Conservation (phyloP, 2,113 vertebrate genomes). For the Zosterops japonicus region DNA sequence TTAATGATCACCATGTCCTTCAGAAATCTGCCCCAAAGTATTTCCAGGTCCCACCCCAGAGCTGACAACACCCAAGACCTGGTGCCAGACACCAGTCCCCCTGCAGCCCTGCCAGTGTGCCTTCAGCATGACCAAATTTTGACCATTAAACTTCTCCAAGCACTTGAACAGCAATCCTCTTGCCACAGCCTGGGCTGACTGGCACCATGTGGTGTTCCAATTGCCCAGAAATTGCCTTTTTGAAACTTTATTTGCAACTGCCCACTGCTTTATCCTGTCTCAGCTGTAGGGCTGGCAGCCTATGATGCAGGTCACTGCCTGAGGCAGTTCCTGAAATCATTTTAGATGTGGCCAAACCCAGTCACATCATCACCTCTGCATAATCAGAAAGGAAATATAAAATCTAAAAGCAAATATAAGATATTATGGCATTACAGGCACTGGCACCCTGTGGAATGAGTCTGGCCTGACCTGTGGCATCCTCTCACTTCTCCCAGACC, state of each 20-base stretch:
- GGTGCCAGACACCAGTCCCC: accelerated
- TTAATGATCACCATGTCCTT: neutral
- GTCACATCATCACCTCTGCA: neutral
- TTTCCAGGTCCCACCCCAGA: neutral
- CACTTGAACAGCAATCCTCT: accelerated
- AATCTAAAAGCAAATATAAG: neutral
- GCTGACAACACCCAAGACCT: neutral
- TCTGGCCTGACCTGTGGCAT: neutral
- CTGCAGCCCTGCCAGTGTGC: neutral
- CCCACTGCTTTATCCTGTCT: neutral
- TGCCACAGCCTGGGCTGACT: neutral
- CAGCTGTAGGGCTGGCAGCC: accelerated
- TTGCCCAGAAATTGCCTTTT: neutral
- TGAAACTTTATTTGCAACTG: neutral
- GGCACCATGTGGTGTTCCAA: neutral
- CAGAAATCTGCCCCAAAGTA: neutral
- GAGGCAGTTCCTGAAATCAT: neutral
- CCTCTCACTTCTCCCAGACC: neutral
- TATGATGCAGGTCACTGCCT: accelerated
- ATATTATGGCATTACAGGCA: neutral
- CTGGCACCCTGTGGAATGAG: neutral
- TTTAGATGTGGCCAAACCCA: neutral
- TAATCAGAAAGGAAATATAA: neutral
- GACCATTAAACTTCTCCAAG: neutral
- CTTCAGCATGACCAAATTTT: neutral